Evolutionary conservation across 2,113 vertebrate species (phyloP), one percentile per base, ranked within the genome.

Genomic region (Collichthys lucidus): DNA sequence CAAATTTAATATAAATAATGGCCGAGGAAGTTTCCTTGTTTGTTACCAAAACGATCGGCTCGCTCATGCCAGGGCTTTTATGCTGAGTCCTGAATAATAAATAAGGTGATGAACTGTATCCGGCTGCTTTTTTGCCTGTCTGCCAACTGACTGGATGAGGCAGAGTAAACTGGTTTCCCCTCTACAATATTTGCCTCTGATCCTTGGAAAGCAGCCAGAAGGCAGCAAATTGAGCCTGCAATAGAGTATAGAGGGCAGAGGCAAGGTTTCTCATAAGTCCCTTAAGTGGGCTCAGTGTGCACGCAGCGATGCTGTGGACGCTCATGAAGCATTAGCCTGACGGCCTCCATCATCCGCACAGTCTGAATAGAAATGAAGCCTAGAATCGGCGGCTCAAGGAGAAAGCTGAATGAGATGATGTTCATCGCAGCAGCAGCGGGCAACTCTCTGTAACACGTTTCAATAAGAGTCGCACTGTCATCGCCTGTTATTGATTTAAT

Each of bases 51-150:
- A 71, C 44, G 2, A 75, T 83, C 79, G 46, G 68, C 66, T 85
- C 14, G 4, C 76, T 84, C 68, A 66, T 70, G 74, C 60, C 40
- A 26, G 66, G 56, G 74, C 79, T 84, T 89, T 89, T 83, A 77
- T 87, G 91, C 86, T 79, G 85, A 87, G 62, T 80, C 73, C 63
- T 91, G 86, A 92, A 91, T 90, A 86, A 90, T 86, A 85, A 88
- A 91, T 89, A 78, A 82, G 79, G 82, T 75, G 74, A 84, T 88
- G 84, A 84, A 87, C 86, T 71, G 74, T 80, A 80, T 83, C 79
- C 59, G 52, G 82, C 74, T 77, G 83, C 76, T 88, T 82, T 72
- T 86, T 88, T 73, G 77, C 78, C 80, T 66, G 65, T 88, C 73
- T 83, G 83, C 72, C 67, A 89, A 77, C 83, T 79, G 68, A 86